These are phyloP conservation scores for Spisula subtruncata DNA, from an alignment of 2,888 invertebrate species.

Conservation along the genomic window DNA sequence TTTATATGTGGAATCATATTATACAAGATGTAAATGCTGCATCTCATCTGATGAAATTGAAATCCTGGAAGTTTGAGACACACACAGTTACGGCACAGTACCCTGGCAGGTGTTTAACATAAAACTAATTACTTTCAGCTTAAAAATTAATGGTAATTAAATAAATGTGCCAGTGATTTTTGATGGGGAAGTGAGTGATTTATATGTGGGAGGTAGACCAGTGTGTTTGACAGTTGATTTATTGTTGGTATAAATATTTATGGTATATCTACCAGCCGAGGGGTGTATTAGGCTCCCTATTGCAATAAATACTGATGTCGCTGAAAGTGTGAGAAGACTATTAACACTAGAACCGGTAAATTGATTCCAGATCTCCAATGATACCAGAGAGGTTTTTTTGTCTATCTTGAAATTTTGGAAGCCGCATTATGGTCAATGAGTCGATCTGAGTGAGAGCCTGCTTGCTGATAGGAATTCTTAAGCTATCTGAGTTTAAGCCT, in stretches of 20 bases:
- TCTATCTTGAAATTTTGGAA: background rate
- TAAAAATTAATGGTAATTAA: slow-evolving; percentile 24
- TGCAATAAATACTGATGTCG: background rate
- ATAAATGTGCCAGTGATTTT: slow-evolving; percentile 1
- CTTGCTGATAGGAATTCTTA: too few species aligned
- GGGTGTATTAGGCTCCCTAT: background rate
- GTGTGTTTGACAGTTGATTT: slow-evolving; percentile 15
- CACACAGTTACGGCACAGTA: too few species aligned
- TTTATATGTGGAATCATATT: too few species aligned
- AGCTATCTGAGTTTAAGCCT: too few species aligned
- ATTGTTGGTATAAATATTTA: slow-evolving; percentile 9
- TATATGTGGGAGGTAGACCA: background rate
- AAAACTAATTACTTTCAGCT: background rate
- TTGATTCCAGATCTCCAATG: background rate
- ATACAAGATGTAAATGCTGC: too few species aligned
- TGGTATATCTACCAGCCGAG: background rate
- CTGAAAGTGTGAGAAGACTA: background rate
- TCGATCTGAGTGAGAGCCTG: too few species aligned
- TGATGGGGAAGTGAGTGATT: background rate
- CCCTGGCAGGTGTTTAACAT: background rate
- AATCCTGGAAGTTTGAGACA: background rate
- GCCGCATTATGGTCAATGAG: too few species aligned
- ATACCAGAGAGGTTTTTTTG: background rate
- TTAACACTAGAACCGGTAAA: background rate
- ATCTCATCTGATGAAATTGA: too few species aligned